Base-by-base conservation (phyloP, 30 jellyfish, hydroid and myxozoan species). In the Aurelia aurita complex sp. Pacific region DNA sequence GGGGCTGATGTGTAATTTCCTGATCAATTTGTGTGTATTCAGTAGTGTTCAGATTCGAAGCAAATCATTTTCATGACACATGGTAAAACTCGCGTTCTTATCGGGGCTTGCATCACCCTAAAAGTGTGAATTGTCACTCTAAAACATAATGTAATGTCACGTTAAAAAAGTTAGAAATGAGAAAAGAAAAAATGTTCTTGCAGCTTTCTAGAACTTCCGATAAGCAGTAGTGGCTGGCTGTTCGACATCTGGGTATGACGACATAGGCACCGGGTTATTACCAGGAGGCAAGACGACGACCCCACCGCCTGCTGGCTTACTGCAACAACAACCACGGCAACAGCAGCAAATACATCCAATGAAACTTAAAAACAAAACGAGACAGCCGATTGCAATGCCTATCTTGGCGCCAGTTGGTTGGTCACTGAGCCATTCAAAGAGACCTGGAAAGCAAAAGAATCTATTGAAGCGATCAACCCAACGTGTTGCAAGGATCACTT, bases 341-440 rank as follows among this genome's bases (percentile, higher is more conserved):
- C 70, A 61, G 70, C 70, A 23, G 15, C 36, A n/a, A 23, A 35
- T 5, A 61, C 32, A n/a, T 5, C 70, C 70, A 23, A 23, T 23
- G 36, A 61, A 11, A 13, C 32, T 17, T 12, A 61, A 14, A 61
- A 61, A 1, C 36, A 61, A 61, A 23, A 61, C 70, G 36, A 23
- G 32, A 12, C 36, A n/a, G 36, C 36, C 70, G 11, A 13, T 13
- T n/a, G 12, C 36, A 17, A 61, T 61, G 35, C 70, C 70, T 6
- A 61, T 38, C 33, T 61, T n/a, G 10, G 14, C 70, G 32, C 70
- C 70, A 61, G 36, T 23, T 17, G 36, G 32, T 61, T 61, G 70
- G 70, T 61, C 70, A 61, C 36, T 13, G 34, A 61, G 36, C 70
- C 70, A 61, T 61, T 61, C 70, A 61, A 61, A 61, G 10, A 61